Evolutionary conservation across 2,888 invertebrate genomes (phyloP).

Genomic region (Euzetes globulus): DNA sequence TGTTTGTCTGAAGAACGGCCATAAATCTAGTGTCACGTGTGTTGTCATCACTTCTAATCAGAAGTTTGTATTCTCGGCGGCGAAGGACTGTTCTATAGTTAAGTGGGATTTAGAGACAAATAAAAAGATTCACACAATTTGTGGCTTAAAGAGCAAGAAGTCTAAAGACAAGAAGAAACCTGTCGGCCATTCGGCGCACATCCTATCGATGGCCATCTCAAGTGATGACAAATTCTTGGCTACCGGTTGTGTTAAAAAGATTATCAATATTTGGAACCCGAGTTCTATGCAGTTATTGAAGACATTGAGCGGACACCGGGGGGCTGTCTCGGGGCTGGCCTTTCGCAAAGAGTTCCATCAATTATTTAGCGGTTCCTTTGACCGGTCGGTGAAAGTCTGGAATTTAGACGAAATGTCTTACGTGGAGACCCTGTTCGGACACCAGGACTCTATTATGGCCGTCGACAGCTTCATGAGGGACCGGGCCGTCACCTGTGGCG

Average conservation of each 20-base stretch:
- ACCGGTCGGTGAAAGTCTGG: constrained; percentile 76
- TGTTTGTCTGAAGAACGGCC: constrained; percentile 58
- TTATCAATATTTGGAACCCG: constrained; percentile 77
- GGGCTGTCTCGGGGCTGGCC: constrained; percentile 57
- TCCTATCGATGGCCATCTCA: constrained; percentile 64
- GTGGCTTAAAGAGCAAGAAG: constrained; percentile 46
- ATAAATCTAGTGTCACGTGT: constrained; percentile 69
- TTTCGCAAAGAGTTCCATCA: constrained; percentile 79
- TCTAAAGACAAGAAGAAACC: constrained; percentile 39
- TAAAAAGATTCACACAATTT: constrained; percentile 46
- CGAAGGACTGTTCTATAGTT: constrained; percentile 76
- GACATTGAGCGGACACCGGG: constrained; percentile 58
- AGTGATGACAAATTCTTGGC: constrained; percentile 73
- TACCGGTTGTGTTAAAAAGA: constrained; percentile 59
- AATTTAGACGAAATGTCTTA: constrained; percentile 85
- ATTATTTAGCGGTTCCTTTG: constrained; percentile 57
- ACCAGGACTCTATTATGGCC: constrained; percentile 73
- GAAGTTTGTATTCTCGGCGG: constrained; percentile 66
- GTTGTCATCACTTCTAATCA: constrained; percentile 67
- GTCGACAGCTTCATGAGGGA: constrained; percentile 75
- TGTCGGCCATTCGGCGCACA: constrained; percentile 48
- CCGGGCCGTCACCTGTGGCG: constrained; percentile 79
- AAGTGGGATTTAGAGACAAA: constrained; percentile 58
- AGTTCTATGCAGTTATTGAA: constrained; percentile 65
- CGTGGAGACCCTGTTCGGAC: constrained; percentile 89